A percentile compares a stretch with the other conserved stretches of the same genome.
phyloP scores from a whole-genome alignment of 2,113 vertebrate genomes.

The Triplophysa rosa region DNA sequence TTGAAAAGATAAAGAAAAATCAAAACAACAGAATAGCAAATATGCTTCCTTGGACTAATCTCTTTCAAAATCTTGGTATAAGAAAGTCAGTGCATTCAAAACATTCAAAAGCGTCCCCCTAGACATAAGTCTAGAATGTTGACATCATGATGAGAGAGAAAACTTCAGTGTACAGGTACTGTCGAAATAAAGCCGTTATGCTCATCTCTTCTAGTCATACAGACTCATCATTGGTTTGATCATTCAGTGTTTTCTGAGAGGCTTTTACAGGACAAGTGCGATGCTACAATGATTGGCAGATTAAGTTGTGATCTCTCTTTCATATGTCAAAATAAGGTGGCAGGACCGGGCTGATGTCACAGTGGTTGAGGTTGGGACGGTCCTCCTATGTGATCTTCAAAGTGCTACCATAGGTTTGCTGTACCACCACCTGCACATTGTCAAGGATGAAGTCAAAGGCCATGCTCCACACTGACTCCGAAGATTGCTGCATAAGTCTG shows the following conservation, averaged over 20 bases:
- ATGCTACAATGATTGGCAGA: conserved; percentile 35
- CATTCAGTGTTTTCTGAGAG: conserved; percentile 18
- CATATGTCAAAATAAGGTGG: conserved; percentile 27
- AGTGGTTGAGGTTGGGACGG: conserved; percentile 49
- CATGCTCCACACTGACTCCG: conserved; percentile 98
- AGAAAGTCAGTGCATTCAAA: conserved; percentile 26
- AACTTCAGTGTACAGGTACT: conserved; percentile 12
- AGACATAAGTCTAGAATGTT: conserved; percentile 6
- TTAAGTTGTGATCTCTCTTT: conserved; percentile 6
- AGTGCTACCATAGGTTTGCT: conserved; percentile 96
- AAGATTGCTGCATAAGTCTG: conserved; percentile 95
- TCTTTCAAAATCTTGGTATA: conserved; percentile 1
- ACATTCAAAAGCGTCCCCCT: conserved; percentile 5
- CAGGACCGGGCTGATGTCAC: conserved; percentile 46
- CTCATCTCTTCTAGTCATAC: conserved; percentile 12
- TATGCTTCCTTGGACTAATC: neutral
- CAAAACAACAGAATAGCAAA: neutral
- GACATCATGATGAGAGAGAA: conserved; percentile 41
- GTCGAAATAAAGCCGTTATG: neutral
- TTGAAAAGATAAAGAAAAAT: neutral
- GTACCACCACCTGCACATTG: conserved; percentile 97
- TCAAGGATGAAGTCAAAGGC: conserved; percentile 99
- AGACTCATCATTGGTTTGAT: conserved; percentile 13
- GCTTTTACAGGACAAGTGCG: conserved; percentile 1
- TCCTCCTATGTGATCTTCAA: conserved; percentile 85